Evolutionary conservation across 2,888 invertebrate species (phyloP), one percentile per base, ranked within the genome.

Genomic region (Seladonia tumulorum): DNA sequence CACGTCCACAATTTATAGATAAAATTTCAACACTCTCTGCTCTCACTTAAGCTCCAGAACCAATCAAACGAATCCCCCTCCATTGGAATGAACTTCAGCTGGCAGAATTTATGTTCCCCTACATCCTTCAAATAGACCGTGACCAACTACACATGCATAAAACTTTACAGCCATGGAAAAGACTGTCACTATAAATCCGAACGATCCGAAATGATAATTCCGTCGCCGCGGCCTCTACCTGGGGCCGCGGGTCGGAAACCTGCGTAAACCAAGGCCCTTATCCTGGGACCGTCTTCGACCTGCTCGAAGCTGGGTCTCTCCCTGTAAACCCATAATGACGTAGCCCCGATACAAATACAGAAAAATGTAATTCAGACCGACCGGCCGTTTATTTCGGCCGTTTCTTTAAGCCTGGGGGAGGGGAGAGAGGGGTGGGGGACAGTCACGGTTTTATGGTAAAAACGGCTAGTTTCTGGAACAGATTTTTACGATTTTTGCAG

Each of bases 321-420:
- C 63, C 92, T 91, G 90, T 94, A 94, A 94, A 93, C 88, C 93
- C 92, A 94, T 94, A 93, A 94, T 92, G 92, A 93, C 88, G 82
- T 81, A 81, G 88, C 63, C 82, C 88, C 91, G 92, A 94, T 94
- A 93, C 92, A 91, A 93, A 93, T 92, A 93, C 91, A 90, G 90
- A 92, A 90, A 91, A 92, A 93, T 93, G 90, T 93, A 93, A 94
- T 94, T 92, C 93, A 93, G 92, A 90, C 90, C 91, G 89, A 49
- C 25, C 90, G 89, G 45, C n/a, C 66, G 72, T 63, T 57, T 18
- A 14, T 35, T 35, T 0, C 35, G 35, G 5, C 35, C n/a, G 47
- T 22, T 73, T 47, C 29, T 53, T 70, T 63, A 45, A 5, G 18
- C 4, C 35, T 35, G 35, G 29, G 2, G 1, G 29, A 29, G 2